Evolutionary conservation across 2,888 invertebrate genomes (phyloP), one percentile per base, ranked within the genome.

Genomic region (Ecliptopera silaceata): DNA sequence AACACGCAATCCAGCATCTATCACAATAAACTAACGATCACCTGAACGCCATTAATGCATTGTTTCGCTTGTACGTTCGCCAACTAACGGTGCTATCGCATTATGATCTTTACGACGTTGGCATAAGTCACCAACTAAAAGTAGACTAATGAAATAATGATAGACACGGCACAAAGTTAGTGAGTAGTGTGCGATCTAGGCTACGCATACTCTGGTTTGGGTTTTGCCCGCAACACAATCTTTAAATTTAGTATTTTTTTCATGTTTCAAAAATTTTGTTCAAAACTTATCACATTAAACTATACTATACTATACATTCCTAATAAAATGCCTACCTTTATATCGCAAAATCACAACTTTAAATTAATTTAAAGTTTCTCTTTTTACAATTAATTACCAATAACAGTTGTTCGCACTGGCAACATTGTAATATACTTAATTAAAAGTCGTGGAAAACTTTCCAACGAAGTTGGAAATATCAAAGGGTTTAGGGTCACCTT

Each of bases 21-120:
- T 61, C 60, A 59, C 67, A 51, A 65, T 61, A 70, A 67, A 72
- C 65, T 62, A 63, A 65, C 61, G 63, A 60, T 61, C 64, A 69
- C 66, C 66, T 67, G 66, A 69, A 67, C 56, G 65, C 57, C 55
- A 50, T 62, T 51, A 52, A 39, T 48, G 47, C 29, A 48, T 48
- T 48, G 47, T 39, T 48, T 48, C 15, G 38, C 36, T 39, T 68
- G 69, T 70, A 66, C 63, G 51, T 64, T 58, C 62, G 73, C 70
- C 64, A 71, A 39, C 42, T 36, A 18, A 43, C 6, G 10, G 18
- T 47, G 34, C 18, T 11, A 46, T 18, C 1, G 17, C 18, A 48
- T 44, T 48, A 4, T 56, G 44, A 29, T 47, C 44, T 49, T 49
- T 45, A 49, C 39, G 44, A 12, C 17, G 46, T 36, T 53, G 34